A percentile compares a stretch with the other conserved stretches of the same genome.
Conservation (phyloP, 2,888 invertebrate species). For the Calameuta pallipes region DNA sequence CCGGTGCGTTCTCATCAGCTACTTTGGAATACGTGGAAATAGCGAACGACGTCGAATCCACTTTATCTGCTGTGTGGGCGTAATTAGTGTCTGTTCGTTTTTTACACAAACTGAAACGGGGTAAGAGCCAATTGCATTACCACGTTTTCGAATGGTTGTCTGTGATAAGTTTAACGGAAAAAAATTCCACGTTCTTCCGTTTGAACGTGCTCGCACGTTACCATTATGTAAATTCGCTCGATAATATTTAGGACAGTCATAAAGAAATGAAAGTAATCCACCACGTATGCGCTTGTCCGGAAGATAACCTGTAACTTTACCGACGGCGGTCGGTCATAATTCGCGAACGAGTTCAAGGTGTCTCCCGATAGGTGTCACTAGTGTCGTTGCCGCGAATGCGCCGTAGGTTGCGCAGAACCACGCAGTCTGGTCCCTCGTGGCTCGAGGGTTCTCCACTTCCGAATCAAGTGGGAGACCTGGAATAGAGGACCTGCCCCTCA, state of each 20-base stretch:
- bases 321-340: not conserved
- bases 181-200: too few species aligned
- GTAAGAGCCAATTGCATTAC: too few species aligned
- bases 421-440: not conserved
- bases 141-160: too few species aligned
- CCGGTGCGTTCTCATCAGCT: not conserved
- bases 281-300: not conserved
- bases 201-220: too few species aligned
- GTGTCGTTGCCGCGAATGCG: not conserved
- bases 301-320: not conserved
- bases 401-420: not conserved
- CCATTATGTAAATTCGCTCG: too few species aligned
- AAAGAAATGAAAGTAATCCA: not conserved
- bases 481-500: constrained; percentile 32
- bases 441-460: not conserved
- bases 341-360: not conserved
- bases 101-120: not conserved
- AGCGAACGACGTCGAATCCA: not conserved
- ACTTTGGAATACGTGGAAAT: not conserved
- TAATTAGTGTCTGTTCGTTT: not conserved
- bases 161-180: too few species aligned
- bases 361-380: not conserved
- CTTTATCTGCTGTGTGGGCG: not conserved
- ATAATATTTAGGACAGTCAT: not conserved
- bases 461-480: not conserved